Conservation (phyloP, 2,113 vertebrate genomes). For the Aptenodytes patagonicus region DNA sequence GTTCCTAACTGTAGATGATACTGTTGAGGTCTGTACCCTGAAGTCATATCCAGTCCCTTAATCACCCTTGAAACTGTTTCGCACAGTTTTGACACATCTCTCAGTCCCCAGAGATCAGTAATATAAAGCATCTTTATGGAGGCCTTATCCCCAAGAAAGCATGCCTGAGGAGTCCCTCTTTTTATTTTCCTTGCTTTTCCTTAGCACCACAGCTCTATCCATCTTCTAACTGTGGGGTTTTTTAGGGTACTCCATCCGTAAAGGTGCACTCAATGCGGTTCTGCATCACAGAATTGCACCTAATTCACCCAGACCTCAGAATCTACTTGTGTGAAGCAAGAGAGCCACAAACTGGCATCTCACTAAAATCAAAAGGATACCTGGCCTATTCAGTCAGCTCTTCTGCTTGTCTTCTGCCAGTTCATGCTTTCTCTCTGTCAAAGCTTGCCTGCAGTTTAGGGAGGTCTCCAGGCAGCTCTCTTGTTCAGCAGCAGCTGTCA, state of each 20-base stretch:
- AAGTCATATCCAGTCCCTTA: not conserved
- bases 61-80: not conserved
- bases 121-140: too few species aligned
- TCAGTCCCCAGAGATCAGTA: not conserved
- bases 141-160: not conserved
- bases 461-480: not conserved
- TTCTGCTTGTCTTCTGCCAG: not conserved
- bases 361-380: not conserved
- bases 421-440: not conserved
- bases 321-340: not conserved
- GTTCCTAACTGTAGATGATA: not conserved
- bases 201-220: not conserved
- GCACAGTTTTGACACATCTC: too few species aligned
- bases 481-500: not conserved
- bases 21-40: not conserved
- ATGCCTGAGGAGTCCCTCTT: not conserved
- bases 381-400: not conserved
- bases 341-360: not conserved
- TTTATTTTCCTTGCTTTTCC: not conserved
- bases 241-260: not conserved
- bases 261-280: not conserved
- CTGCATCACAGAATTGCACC: not conserved
- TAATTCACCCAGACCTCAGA: not conserved
- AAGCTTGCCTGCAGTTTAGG: not conserved
- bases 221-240: not conserved